A percentile compares a stretch with the other conserved stretches of the same genome.
phyloP scores from a whole-genome alignment of 2,888 invertebrate species.

The Hemithea aestivaria region DNA sequence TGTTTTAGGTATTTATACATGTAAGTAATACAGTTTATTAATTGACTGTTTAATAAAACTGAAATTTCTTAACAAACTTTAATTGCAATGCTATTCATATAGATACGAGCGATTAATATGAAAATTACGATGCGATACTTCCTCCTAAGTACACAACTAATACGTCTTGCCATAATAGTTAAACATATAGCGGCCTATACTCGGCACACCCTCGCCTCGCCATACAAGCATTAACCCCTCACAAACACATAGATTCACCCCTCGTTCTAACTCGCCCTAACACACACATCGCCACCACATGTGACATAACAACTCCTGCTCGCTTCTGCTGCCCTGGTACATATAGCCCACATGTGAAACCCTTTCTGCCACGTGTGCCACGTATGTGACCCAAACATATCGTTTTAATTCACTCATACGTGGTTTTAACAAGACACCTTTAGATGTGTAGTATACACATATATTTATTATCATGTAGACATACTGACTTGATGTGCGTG shows the following conservation, averaged over 20 bases:
- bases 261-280: conserved; percentile 27
- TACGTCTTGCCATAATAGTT: not conserved
- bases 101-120: too few species aligned
- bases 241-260: conserved; percentile 25
- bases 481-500: not conserved
- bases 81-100: too few species aligned
- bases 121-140: too few species aligned
- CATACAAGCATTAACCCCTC: conserved; percentile 22
- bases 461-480: too few species aligned
- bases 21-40: too few species aligned
- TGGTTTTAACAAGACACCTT: conserved; percentile 4
- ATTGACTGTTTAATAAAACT: too few species aligned
- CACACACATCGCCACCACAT: conserved; percentile 53
- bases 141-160: too few species aligned
- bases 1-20: too few species aligned
- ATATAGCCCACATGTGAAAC: conserved; percentile 77
- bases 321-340: conserved; percentile 61
- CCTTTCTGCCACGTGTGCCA: conserved; percentile 64
- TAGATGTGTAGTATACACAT: not conserved
- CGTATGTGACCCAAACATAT: conserved; percentile 37
- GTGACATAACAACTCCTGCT: conserved; percentile 49
- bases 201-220: conserved; percentile 19
- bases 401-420: conserved; percentile 16
- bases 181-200: too few species aligned
- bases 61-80: too few species aligned